A percentile compares a stretch with the other conserved stretches of the same genome.
Evolutionary conservation across 2,113 vertebrate genomes (phyloP).

Genomic region (Turdus rufiventris): DNA sequence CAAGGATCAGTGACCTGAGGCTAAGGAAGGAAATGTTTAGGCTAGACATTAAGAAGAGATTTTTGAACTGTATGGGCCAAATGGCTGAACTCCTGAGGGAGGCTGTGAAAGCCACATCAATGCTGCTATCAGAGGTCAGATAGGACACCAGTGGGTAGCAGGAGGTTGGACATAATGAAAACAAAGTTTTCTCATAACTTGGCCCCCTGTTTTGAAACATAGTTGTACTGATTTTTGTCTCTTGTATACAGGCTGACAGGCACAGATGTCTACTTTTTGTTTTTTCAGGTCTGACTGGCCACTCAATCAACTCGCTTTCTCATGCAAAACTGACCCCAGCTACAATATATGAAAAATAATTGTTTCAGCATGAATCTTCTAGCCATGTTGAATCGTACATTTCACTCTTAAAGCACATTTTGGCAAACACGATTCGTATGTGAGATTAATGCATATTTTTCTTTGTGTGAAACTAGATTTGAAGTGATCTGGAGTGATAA

Average conservation of each 20-base stretch:
- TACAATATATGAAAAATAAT: background rate
- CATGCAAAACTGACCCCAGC: background rate
- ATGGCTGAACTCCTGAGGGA: background rate
- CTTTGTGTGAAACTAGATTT: conserved; percentile 2
- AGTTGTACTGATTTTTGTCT: background rate
- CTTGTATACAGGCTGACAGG: background rate
- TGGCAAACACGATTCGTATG: background rate
- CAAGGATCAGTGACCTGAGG: conserved; percentile 22
- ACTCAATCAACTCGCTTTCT: background rate
- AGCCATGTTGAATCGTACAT: background rate
- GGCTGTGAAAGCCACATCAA: background rate
- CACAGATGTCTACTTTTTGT: background rate
- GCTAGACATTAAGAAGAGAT: conserved; percentile 30
- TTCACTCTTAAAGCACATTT: background rate
- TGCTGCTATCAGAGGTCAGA: background rate
- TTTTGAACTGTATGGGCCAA: background rate
- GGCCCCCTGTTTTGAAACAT: background rate
- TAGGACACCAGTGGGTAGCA: background rate
- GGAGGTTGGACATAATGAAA: background rate
- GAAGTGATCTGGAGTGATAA: background rate
- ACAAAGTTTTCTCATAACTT: background rate
- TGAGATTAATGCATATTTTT: background rate
- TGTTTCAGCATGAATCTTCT: background rate
- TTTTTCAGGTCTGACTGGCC: background rate
- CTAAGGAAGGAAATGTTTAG: conserved; percentile 46